phyloP scores from a whole-genome alignment of 2,888 invertebrate genomes.

The Crossocerus cetratus region DNA sequence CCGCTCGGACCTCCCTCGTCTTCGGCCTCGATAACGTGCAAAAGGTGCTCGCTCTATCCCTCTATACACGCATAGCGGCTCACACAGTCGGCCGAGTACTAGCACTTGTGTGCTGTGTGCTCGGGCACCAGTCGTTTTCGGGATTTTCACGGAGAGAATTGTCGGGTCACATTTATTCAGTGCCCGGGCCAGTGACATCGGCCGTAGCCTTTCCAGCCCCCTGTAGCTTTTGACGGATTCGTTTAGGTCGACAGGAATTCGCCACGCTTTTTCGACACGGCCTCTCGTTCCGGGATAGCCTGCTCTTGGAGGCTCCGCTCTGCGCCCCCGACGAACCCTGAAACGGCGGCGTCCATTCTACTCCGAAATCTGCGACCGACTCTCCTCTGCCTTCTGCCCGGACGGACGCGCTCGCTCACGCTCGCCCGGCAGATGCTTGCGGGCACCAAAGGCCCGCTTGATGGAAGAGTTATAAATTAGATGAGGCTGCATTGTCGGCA shows the following conservation, averaged over 20 bases:
- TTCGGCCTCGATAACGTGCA: conserved; percentile 39
- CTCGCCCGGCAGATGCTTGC: conserved; percentile 32
- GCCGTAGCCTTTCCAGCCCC: conserved; percentile 25
- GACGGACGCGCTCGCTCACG: too few species aligned
- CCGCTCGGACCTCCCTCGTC: conserved; percentile 45
- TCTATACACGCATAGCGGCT: neutral
- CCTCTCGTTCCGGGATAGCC: conserved; percentile 39
- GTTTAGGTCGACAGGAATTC: conserved; percentile 72
- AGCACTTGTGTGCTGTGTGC: neutral
- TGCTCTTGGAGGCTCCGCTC: conserved; percentile 11
- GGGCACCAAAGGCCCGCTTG: conserved; percentile 13
- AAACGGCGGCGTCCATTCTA: conserved; percentile 16
- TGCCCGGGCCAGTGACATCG: conserved; percentile 14
- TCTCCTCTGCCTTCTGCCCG: neutral
- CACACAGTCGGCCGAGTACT: too few species aligned
- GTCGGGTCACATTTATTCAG: conserved; percentile 1
- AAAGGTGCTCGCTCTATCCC: conserved; percentile 17
- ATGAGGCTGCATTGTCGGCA: conserved; percentile 14
- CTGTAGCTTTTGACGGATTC: conserved; percentile 68
- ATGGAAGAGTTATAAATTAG: conserved; percentile 53
- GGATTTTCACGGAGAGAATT: conserved; percentile 26
- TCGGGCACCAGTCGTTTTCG: conserved; percentile 21
- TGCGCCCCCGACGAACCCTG: neutral
- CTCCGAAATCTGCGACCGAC: conserved; percentile 10
- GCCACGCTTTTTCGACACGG: conserved; percentile 69